Evolutionary conservation across 2,888 invertebrate genomes (phyloP).

Genomic region (Carcina quercana): DNA sequence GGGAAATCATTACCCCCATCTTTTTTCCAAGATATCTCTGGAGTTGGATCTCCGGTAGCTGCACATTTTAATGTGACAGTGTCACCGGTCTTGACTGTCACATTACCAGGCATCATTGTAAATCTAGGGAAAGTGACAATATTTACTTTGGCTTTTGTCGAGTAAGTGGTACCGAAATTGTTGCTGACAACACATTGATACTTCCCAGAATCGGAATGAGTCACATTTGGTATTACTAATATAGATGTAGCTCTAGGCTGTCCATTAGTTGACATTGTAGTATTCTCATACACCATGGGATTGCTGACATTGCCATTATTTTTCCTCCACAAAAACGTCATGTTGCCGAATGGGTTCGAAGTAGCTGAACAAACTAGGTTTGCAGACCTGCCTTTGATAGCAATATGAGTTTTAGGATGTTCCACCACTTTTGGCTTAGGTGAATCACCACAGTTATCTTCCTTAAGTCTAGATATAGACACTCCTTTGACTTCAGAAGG

Average conservation of each 20-base stretch:
- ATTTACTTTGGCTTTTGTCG: slow-evolving; percentile 87
- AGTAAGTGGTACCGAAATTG: slow-evolving; percentile 91
- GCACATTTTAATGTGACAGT: slow-evolving; percentile 93
- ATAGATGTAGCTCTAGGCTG: slow-evolving; percentile 81
- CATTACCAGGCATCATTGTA: slow-evolving; percentile 87
- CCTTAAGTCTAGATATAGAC: slow-evolving; percentile 78
- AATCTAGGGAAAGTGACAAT: slow-evolving; percentile 93
- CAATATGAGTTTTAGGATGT: slow-evolving; percentile 87
- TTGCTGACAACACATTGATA: slow-evolving; percentile 96
- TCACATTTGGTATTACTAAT: slow-evolving; percentile 83
- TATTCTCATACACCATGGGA: slow-evolving; percentile 59
- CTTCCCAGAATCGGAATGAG: slow-evolving; percentile 87
- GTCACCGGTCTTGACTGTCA: slow-evolving; percentile 88
- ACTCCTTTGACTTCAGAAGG: slow-evolving; percentile 84
- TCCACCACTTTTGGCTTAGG: slow-evolving; percentile 90
- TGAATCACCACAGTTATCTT: slow-evolving; percentile 84
- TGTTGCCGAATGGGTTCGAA: slow-evolving; percentile 82
- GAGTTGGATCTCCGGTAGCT: slow-evolving; percentile 90
- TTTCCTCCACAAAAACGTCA: slow-evolving; percentile 91
- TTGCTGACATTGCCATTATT: slow-evolving; percentile 78
- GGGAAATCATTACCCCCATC: slow-evolving; percentile 96
- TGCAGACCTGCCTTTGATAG: slow-evolving; percentile 91
- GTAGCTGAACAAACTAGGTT: slow-evolving; percentile 88
- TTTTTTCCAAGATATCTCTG: slow-evolving; percentile 93
- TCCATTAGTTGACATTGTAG: slow-evolving; percentile 65